Evolutionary conservation across 2,113 vertebrate genomes (phyloP).

Genomic region (Pedionomus torquatus): DNA sequence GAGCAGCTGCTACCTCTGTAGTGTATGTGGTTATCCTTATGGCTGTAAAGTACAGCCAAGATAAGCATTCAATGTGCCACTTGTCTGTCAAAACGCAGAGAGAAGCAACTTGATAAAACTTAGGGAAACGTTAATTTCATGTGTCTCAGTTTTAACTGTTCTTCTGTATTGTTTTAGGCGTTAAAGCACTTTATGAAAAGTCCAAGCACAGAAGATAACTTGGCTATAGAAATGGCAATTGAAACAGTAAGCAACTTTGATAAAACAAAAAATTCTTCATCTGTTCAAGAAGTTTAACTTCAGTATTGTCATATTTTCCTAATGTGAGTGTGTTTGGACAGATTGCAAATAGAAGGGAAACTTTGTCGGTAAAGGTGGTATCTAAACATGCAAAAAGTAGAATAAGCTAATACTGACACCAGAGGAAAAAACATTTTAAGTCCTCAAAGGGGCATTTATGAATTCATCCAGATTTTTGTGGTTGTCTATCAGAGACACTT

Average conservation of each 20-base stretch:
- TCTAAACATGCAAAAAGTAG: neutral
- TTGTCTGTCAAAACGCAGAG: neutral
- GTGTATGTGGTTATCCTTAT: neutral
- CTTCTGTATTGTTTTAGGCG: constrained; percentile 79
- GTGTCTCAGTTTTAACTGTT: neutral
- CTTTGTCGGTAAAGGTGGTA: neutral
- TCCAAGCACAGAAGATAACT: constrained; percentile 86
- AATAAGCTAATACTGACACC: neutral
- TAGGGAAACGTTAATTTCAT: neutral
- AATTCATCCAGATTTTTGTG: neutral
- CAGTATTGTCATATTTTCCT: neutral
- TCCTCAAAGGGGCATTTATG: neutral
- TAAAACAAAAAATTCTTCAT: neutral
- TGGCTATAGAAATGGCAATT: constrained; percentile 95
- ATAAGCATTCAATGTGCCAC: neutral
- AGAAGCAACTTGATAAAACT: neutral
- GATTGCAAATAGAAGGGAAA: neutral
- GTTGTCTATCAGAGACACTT: neutral
- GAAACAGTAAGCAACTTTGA: constrained; percentile 86
- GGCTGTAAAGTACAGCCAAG: neutral
- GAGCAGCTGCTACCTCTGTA: neutral
- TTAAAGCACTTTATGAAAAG: constrained; percentile 95
- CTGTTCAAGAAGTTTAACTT: neutral
- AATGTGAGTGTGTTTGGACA: neutral
- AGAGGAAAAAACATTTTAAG: neutral